Percentiles rank a stretch among this genome's conserved stretches.
Evolutionary conservation across 2,113 vertebrate species (phyloP).

Genomic region (Chionis minor): DNA sequence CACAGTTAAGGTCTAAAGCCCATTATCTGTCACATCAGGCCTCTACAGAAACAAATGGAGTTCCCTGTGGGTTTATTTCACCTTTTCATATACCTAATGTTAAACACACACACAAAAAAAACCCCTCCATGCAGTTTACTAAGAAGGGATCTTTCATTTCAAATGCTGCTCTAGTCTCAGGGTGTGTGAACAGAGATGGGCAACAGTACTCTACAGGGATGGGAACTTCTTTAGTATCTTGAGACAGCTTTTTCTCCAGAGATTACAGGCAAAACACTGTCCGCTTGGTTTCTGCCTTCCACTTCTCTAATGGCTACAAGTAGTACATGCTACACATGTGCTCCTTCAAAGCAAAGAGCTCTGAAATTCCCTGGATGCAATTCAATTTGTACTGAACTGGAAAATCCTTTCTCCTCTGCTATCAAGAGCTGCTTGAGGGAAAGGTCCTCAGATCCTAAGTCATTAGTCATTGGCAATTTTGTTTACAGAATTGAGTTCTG

Average conservation of each 20-base stretch:
- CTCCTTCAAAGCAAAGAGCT: background rate
- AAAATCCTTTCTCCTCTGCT: slow-evolving; percentile 29
- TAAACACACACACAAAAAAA: background rate
- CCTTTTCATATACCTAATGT: background rate
- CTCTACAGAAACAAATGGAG: background rate
- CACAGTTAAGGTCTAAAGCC: background rate
- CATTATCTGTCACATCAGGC: background rate
- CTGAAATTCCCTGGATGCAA: slow-evolving; percentile 16
- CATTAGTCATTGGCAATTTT: background rate
- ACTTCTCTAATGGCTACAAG: background rate
- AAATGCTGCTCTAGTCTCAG: background rate
- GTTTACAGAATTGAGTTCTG: background rate
- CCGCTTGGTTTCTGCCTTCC: background rate
- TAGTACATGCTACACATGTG: background rate
- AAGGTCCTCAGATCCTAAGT: slow-evolving; percentile 8
- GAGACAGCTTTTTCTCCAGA: background rate
- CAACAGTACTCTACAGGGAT: background rate
- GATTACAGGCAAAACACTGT: background rate
- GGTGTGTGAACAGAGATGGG: background rate
- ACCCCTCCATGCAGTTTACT: background rate
- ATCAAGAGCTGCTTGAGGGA: slow-evolving; percentile 1
- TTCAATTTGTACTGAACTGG: background rate
- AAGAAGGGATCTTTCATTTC: background rate
- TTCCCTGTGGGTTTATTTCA: background rate
- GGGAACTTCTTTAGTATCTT: background rate